Percentiles rank a stretch among this genome's conserved stretches.
phyloP scores from a whole-genome alignment of 1,140 invertebrate species.

The Colletes latitarsis region DNA sequence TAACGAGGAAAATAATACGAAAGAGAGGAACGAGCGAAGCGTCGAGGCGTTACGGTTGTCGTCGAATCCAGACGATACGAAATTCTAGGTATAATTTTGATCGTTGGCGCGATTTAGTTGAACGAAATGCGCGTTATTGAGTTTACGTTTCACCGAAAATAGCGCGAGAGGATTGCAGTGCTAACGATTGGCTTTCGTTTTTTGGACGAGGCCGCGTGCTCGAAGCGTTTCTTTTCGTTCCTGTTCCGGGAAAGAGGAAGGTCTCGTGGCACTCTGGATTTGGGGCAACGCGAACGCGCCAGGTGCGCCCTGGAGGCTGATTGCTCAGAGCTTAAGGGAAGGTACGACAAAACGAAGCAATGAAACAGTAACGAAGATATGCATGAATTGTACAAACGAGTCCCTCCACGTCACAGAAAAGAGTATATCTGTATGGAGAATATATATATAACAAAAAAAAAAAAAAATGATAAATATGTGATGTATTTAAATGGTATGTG shows the following conservation, averaged over 20 bases:
- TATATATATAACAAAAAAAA: constrained; percentile 71
- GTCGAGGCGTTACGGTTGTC: not conserved
- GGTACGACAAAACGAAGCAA: constrained; percentile 77
- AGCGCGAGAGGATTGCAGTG: too few species aligned
- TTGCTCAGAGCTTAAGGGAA: constrained; percentile 69
- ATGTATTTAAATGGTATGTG: constrained; percentile 81
- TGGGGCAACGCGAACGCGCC: constrained; percentile 16
- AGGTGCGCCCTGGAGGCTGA: constrained; percentile 73
- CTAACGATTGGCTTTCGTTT: too few species aligned
- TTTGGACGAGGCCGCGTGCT: too few species aligned
- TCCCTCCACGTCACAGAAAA: constrained; percentile 81
- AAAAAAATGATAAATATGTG: constrained; percentile 79
- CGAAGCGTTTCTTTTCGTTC: too few species aligned
- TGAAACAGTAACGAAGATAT: constrained; percentile 79
- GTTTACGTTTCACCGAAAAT: not conserved
- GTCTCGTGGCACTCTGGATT: constrained; percentile 50
- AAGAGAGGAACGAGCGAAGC: not conserved
- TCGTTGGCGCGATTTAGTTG: too few species aligned
- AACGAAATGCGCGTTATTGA: not conserved
- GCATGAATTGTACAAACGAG: constrained; percentile 81
- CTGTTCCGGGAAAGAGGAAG: too few species aligned
- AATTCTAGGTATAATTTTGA: too few species aligned
- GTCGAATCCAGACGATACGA: constrained; percentile 51
- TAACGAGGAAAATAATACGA: constrained; percentile 9
- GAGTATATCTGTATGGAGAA: constrained; percentile 74